A percentile compares a stretch with the other conserved stretches of the same genome.
Conservation (phyloP, 2,113 vertebrate genomes). For the Neomonachus schauinslandi region DNA sequence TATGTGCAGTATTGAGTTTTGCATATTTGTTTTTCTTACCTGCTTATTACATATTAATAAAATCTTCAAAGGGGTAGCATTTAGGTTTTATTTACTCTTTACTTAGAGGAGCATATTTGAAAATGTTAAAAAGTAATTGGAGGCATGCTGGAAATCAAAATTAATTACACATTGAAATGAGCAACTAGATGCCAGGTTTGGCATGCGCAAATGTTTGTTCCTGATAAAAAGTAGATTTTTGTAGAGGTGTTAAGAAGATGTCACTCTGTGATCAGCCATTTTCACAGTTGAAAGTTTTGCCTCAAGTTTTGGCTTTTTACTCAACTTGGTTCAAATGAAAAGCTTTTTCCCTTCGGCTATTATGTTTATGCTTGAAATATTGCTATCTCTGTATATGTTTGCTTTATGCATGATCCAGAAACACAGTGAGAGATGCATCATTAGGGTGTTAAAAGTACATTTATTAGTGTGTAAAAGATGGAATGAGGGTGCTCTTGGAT, state of each 20-base stretch:
- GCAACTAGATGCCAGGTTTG: slow-evolving; percentile 24
- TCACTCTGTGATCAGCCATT: not conserved
- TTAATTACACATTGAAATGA: slow-evolving; percentile 51
- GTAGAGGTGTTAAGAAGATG: not conserved
- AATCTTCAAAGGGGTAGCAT: not conserved
- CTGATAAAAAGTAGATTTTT: slow-evolving; percentile 34
- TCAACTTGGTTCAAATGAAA: slow-evolving; percentile 75
- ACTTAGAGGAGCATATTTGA: not conserved
- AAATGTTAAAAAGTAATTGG: slow-evolving; percentile 38
- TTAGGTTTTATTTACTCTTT: slow-evolving; percentile 43
- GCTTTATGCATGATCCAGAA: slow-evolving; percentile 63
- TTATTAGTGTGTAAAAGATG: slow-evolving; percentile 62
- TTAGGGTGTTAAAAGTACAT: slow-evolving; percentile 65
- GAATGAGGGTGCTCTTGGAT: slow-evolving; percentile 25
- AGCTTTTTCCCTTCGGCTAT: slow-evolving; percentile 60
- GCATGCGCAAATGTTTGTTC: slow-evolving; percentile 39
- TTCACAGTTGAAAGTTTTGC: slow-evolving; percentile 56
- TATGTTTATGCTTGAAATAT: slow-evolving; percentile 76
- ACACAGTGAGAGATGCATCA: slow-evolving; percentile 50
- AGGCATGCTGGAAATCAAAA: slow-evolving; percentile 11
- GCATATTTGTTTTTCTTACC: not conserved
- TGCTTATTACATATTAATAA: not conserved
- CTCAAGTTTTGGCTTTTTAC: slow-evolving; percentile 62
- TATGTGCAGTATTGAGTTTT: not conserved
- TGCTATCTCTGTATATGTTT: slow-evolving; percentile 57